Conservation (phyloP, 2,113 vertebrate genomes). For the Rhadina sibilatrix region DNA sequence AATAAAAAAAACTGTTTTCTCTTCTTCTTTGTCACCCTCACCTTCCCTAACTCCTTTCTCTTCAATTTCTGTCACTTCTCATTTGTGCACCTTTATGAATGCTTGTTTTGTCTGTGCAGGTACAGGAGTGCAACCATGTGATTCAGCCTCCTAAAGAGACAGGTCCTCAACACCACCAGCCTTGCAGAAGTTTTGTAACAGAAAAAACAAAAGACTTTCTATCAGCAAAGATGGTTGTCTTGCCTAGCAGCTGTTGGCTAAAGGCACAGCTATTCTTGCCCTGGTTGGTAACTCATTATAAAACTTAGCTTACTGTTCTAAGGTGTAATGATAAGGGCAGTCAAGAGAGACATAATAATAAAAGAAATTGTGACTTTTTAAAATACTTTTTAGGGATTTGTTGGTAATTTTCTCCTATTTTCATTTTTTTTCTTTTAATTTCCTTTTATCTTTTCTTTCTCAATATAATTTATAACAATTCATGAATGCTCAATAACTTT, state of each 20-base stretch:
- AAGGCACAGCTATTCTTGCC: background rate
- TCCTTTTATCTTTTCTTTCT: background rate
- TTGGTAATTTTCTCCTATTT: background rate
- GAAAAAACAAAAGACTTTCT: background rate
- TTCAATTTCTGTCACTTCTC: background rate
- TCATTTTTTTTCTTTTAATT: background rate
- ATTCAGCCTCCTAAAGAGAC: background rate
- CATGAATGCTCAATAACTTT: background rate
- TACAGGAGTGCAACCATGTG: background rate
- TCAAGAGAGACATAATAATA: background rate
- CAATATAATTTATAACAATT: background rate
- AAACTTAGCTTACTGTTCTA: background rate
- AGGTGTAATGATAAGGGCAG: background rate
- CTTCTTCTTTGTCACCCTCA: background rate
- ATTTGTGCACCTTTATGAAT: background rate
- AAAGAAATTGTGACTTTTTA: fast-evolving
- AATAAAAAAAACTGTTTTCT: background rate
- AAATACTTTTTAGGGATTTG: background rate
- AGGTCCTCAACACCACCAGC: background rate
- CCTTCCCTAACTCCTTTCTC: background rate
- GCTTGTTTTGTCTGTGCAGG: background rate
- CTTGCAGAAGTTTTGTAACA: background rate
- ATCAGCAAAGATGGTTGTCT: background rate
- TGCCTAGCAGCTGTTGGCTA: background rate
- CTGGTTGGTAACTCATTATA: background rate